These are phyloP conservation scores for Drosophila sturtevanti DNA, from an alignment of 1,140 invertebrate species.

Conservation along the genomic window DNA sequence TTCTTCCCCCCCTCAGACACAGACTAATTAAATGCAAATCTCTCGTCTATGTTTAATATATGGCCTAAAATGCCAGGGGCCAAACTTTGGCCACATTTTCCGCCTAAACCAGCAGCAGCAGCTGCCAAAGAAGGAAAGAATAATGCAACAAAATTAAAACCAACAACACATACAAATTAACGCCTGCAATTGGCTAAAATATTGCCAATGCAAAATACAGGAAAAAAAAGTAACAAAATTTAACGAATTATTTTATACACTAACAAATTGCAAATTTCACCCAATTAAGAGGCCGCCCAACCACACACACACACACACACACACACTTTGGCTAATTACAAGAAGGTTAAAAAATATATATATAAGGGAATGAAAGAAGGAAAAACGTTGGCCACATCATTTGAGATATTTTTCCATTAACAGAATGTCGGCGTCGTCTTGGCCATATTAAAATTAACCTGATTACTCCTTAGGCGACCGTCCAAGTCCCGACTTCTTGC, in stretches of 20 bases:
- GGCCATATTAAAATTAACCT: conserved; percentile 81
- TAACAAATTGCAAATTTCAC: background rate
- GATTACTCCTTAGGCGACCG: conserved; percentile 72
- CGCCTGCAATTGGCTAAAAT: conserved; percentile 15
- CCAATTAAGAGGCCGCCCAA: background rate
- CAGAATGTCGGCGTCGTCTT: conserved; percentile 60
- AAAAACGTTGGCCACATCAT: conserved; percentile 63
- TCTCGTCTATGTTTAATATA: conserved; percentile 63
- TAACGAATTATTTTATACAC: conserved; percentile 3
- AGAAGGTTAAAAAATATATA: too few relatives aligned
- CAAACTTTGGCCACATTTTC: conserved; percentile 67
- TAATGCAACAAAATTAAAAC: conserved; percentile 39
- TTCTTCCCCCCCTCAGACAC: conserved; percentile 1
- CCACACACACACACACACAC: too few relatives aligned
- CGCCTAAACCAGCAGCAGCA: conserved; percentile 41
- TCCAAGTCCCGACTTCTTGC: conserved; percentile 2
- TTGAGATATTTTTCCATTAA: conserved; percentile 81
- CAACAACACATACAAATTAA: conserved; percentile 60
- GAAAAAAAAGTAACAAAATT: background rate
- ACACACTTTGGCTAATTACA: conserved; percentile 4
- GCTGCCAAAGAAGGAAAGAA: conserved; percentile 26
- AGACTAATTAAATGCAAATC: conserved; percentile 75
- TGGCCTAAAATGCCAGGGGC: conserved; percentile 53
- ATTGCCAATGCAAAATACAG: background rate
- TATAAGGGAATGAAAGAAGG: background rate